Evolutionary conservation across 2,888 invertebrate genomes (phyloP).

Genomic region (Neelides folsomi): DNA sequence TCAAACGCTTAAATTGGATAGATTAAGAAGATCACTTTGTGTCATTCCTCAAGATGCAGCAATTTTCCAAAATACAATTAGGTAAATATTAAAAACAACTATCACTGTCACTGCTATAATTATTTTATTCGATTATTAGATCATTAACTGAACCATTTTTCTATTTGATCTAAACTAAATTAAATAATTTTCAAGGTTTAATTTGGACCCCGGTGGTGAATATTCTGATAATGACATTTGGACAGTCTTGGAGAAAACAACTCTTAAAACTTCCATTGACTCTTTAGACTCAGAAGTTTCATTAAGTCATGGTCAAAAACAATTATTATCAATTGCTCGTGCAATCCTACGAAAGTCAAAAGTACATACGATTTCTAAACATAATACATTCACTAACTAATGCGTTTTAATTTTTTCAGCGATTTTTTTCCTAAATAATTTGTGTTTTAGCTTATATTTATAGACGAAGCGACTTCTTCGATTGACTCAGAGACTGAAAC

Average conservation of each 20-base stretch:
- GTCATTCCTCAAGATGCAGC: slow-evolving; percentile 52
- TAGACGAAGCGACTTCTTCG: slow-evolving; percentile 32
- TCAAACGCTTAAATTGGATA: slow-evolving; percentile 39
- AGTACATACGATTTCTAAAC: slow-evolving; percentile 34
- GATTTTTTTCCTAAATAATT: background rate
- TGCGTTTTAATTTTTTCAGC: background rate
- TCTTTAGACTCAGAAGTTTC: slow-evolving; percentile 43
- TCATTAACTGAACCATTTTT: background rate
- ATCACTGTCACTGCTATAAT: background rate
- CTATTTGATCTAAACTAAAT: background rate
- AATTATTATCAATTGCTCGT: slow-evolving; percentile 50
- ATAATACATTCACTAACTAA: background rate
- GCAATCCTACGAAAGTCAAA: slow-evolving; percentile 46
- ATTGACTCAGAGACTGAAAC: slow-evolving; percentile 29
- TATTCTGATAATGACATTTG: slow-evolving; percentile 39
- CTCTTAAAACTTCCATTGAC: slow-evolving; percentile 40
- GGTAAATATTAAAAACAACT: slow-evolving; percentile 36
- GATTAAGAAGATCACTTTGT: slow-evolving; percentile 42
- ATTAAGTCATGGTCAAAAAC: slow-evolving; percentile 48
- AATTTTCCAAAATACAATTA: slow-evolving; percentile 47
- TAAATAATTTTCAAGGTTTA: slow-evolving; percentile 38
- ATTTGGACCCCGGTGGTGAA: slow-evolving; percentile 40
- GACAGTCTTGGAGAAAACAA: slow-evolving; percentile 41
- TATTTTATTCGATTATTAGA: slow-evolving; percentile 1
- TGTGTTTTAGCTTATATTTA: slow-evolving; percentile 21